Evolutionary conservation across 1,140 invertebrate species (phyloP).

Genomic region (Procambarus virginalis): DNA sequence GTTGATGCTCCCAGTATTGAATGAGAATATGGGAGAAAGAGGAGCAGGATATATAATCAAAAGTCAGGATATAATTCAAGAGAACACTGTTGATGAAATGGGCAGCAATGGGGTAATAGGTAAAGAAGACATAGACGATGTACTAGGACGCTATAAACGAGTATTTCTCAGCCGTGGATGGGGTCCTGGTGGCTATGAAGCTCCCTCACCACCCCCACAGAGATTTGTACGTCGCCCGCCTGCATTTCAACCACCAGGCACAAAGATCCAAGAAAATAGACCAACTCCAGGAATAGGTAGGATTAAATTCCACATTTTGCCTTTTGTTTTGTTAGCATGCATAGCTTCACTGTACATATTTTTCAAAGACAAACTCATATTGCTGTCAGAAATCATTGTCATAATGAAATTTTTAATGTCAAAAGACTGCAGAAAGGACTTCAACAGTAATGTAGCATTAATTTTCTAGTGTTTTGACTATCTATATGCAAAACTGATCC

Average conservation of each 20-base stretch:
- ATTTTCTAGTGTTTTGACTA: too few relatives aligned
- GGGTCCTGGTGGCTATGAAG: constrained; percentile 59
- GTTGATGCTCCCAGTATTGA: background rate
- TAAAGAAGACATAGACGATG: background rate
- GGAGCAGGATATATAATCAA: background rate
- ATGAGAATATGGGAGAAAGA: background rate
- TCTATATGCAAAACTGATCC: too few relatives aligned
- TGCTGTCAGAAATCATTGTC: too few relatives aligned
- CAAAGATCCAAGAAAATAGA: background rate
- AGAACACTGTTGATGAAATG: background rate
- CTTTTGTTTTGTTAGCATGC: background rate
- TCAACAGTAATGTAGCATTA: too few relatives aligned
- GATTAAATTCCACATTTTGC: background rate
- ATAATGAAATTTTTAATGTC: too few relatives aligned
- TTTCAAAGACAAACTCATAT: too few relatives aligned
- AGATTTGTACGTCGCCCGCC: constrained; percentile 25
- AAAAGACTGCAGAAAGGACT: too few relatives aligned
- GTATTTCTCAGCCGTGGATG: constrained; percentile 59
- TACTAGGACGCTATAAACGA: constrained; percentile 11
- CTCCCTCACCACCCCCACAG: constrained; percentile 25
- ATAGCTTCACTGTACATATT: too few relatives aligned
- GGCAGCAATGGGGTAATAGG: constrained; percentile 6
- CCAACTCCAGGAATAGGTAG: background rate
- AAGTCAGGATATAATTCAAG: background rate
- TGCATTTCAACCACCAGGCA: background rate